These are phyloP conservation scores for Phaonia tiefii DNA, from an alignment of 2,888 invertebrate genomes.

Conservation along the genomic window DNA sequence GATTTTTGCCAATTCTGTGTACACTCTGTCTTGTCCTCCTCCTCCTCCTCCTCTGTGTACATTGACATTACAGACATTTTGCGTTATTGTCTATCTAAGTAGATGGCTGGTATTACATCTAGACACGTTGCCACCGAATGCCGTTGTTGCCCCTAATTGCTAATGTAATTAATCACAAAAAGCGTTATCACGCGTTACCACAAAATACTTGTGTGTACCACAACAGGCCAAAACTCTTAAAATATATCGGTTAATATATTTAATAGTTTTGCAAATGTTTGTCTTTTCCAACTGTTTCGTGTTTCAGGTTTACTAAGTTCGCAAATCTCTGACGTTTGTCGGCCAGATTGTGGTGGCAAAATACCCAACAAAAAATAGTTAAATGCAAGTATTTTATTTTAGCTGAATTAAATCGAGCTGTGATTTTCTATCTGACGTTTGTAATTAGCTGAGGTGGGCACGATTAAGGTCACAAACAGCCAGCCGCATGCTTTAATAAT, in stretches of 20 bases:
- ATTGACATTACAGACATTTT: too few relatives aligned
- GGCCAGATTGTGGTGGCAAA: too few relatives aligned
- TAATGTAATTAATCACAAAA: conserved; percentile 52
- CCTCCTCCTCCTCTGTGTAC: too few relatives aligned
- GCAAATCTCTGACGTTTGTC: too few relatives aligned
- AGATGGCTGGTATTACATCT: too few relatives aligned
- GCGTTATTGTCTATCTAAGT: neutral
- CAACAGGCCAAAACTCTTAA: neutral
- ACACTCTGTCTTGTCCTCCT: too few relatives aligned
- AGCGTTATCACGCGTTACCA: conserved; percentile 6
- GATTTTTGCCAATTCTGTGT: neutral
- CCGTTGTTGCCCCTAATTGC: conserved; percentile 41
- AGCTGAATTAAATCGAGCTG: neutral
- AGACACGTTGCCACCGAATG: neutral
- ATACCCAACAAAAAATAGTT: neutral
- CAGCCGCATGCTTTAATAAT: too few relatives aligned
- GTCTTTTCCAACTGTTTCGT: conserved; percentile 1
- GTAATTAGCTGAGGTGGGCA: too few relatives aligned
- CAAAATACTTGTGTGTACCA: neutral
- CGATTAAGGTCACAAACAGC: too few relatives aligned
- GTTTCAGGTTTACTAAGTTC: conserved; percentile 2
- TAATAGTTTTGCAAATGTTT: conserved; percentile 39
- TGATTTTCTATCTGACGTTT: neutral
- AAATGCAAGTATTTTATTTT: neutral
- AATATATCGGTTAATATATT: conserved; percentile 29